Percentiles rank a stretch among this genome's conserved stretches.
phyloP scores from a whole-genome alignment of 2,888 invertebrate species.

The Gymnoscelis rufifasciata region DNA sequence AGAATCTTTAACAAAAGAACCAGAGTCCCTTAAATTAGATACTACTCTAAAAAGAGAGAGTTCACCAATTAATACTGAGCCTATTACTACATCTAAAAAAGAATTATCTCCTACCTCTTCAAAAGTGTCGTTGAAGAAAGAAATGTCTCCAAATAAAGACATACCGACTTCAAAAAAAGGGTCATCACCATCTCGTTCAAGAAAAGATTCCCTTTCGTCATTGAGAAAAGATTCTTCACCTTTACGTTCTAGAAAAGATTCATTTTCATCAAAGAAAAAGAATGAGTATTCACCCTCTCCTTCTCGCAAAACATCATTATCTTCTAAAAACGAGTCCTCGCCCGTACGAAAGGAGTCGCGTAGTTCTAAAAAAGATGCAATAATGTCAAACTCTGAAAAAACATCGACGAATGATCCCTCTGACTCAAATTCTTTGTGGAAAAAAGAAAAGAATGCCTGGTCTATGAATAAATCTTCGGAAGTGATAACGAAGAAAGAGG shows the following conservation, averaged over 20 bases:
- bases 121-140: neutral
- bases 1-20: conserved; percentile 8
- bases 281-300: neutral
- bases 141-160: conserved; percentile 3
- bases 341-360: conserved; percentile 8
- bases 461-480: conserved; percentile 20
- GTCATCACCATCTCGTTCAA: conserved; percentile 3
- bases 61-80: neutral
- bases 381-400: conserved; percentile 13
- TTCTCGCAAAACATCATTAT: no score
- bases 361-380: conserved; percentile 7
- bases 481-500: conserved; percentile 33
- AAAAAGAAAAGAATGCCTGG: conserved; percentile 28
- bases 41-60: conserved; percentile 3
- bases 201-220: conserved; percentile 4
- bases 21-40: conserved; percentile 4
- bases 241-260: neutral
- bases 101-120: neutral
- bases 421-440: conserved; percentile 23
- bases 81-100: neutral
- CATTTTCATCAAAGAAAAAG: conserved; percentile 2
- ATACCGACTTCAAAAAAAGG: conserved; percentile 4
- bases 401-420: conserved; percentile 17
- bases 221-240: conserved; percentile 3
- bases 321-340: conserved; percentile 12